phyloP scores from a whole-genome alignment of 2,797 vertebrate species.

The Pelobates cultripes region DNA sequence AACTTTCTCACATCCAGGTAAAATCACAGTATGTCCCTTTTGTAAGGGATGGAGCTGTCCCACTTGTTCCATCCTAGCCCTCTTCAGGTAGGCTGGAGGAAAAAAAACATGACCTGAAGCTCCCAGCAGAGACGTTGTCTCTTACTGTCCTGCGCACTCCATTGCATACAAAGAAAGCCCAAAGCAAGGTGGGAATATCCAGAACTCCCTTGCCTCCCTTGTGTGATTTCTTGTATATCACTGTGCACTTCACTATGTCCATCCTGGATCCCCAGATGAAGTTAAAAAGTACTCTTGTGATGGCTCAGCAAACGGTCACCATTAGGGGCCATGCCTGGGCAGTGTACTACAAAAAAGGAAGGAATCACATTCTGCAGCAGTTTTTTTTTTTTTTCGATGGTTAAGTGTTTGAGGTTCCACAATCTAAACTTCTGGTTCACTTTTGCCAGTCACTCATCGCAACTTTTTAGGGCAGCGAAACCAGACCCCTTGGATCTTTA shows the following conservation, averaged over 20 bases:
- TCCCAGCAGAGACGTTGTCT: no score
- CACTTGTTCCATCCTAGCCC: background rate
- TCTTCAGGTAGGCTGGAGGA: background rate
- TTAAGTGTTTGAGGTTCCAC: background rate
- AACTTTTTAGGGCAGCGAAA: no score
- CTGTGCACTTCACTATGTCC: background rate
- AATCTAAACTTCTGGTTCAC: no score
- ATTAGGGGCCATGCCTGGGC: background rate
- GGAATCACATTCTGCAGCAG: background rate
- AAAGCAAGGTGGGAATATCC: background rate
- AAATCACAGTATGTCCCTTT: background rate
- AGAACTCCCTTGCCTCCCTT: background rate
- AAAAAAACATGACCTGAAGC: no score
- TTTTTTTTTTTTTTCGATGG: background rate
- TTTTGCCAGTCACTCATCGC: no score
- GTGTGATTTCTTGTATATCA: background rate
- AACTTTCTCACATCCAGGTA: background rate
- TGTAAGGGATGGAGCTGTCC: background rate
- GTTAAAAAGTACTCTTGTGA: background rate
- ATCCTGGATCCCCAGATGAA: background rate
- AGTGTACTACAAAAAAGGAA: background rate
- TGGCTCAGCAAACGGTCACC: background rate
- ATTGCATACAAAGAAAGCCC: background rate
- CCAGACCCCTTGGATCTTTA: no score
- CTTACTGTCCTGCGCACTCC: background rate